These are phyloP conservation scores for Phasianus colchicus DNA, from an alignment of 2,113 vertebrate species.

Conservation along the genomic window DNA sequence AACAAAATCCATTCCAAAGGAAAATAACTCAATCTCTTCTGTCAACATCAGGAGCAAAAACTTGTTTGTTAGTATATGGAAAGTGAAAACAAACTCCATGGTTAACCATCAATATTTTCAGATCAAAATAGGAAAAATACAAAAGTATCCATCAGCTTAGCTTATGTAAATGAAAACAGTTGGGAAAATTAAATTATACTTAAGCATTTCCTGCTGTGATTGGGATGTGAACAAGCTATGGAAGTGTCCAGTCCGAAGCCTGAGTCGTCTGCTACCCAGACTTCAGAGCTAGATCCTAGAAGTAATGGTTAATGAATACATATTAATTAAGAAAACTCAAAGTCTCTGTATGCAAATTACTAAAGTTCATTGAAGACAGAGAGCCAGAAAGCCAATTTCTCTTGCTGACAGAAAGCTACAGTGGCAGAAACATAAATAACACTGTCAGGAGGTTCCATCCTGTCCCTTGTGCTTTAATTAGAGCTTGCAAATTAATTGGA, in stretches of 20 bases:
- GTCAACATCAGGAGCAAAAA: slow-evolving; percentile 50
- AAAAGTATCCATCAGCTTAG: not conserved
- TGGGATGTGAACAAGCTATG: not conserved
- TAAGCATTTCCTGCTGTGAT: not conserved
- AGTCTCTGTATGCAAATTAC: not conserved
- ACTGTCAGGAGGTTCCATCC: not conserved
- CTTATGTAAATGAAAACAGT: not conserved
- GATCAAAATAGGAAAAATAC: not conserved
- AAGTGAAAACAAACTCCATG: not conserved
- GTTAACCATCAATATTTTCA: not conserved
- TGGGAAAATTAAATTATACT: not conserved
- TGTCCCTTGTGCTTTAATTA: not conserved
- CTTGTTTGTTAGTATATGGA: not conserved
- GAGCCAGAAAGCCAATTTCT: not conserved
- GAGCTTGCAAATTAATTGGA: not conserved
- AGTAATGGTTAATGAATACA: not conserved
- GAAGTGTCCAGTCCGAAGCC: not conserved
- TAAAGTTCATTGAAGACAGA: not conserved
- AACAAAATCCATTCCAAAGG: slow-evolving; percentile 42
- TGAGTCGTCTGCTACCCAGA: not conserved
- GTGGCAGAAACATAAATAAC: not conserved
- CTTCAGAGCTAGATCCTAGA: not conserved
- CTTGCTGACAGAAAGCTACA: not conserved
- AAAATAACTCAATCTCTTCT: slow-evolving; percentile 65
- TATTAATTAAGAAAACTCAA: not conserved